phyloP scores from a whole-genome alignment of 2,888 invertebrate genomes.

The Noctua comes region DNA sequence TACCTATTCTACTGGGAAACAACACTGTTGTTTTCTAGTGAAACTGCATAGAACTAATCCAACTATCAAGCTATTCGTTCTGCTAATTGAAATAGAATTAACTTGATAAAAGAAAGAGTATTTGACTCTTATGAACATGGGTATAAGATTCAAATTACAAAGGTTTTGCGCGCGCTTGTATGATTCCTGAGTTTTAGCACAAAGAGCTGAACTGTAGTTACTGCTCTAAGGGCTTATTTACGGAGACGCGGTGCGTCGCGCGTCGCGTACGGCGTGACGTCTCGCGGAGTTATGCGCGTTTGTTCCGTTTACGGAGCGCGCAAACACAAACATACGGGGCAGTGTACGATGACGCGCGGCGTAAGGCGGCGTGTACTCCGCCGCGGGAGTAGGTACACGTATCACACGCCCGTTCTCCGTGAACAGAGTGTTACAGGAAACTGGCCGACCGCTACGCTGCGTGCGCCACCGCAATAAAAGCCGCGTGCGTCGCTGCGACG shows the following conservation, averaged over 20 bases:
- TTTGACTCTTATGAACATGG: neutral
- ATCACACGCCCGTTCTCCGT: neutral
- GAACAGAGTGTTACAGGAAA: neutral
- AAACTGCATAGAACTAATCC: neutral
- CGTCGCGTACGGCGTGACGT: too few relatives aligned
- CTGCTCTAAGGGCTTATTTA: neutral
- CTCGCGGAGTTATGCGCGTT: too few relatives aligned
- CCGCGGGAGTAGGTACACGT: neutral
- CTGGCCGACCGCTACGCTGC: neutral
- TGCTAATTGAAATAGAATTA: conserved; percentile 21
- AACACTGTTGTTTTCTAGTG: neutral
- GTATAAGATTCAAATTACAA: neutral
- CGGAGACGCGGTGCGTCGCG: neutral
- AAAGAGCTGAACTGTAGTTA: neutral
- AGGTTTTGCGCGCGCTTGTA: neutral
- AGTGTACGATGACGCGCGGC: neutral
- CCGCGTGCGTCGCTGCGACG: neutral
- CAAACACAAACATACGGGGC: neutral
- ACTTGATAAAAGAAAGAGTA: neutral
- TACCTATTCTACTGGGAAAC: conserved; percentile 20
- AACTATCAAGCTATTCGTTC: neutral
- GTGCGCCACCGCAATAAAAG: neutral
- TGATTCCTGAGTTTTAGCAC: neutral
- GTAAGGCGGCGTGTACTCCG: too few relatives aligned
- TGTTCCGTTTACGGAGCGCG: neutral